phyloP scores from a whole-genome alignment of 2,113 vertebrate species.

The Ophiodon elongatus region DNA sequence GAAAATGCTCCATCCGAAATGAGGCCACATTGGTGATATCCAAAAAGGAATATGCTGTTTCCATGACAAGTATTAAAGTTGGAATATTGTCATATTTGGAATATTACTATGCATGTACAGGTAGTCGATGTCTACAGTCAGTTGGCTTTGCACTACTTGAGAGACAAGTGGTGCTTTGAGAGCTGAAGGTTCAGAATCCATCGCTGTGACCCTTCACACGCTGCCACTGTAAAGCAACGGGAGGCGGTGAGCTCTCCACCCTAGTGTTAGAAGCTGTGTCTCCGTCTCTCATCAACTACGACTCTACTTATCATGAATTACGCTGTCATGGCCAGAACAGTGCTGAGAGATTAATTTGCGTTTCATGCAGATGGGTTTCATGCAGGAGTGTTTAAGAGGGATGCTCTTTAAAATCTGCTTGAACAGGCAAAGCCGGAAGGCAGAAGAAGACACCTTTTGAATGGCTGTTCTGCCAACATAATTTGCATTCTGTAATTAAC shows the following conservation, averaged over 20 bases:
- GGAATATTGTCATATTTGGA: background rate
- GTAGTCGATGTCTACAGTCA: background rate
- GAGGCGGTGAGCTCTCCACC: slow-evolving; percentile 7
- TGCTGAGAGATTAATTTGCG: slow-evolving; percentile 69
- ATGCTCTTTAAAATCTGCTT: slow-evolving; percentile 72
- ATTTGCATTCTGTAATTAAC: slow-evolving; percentile 87
- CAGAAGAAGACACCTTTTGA: slow-evolving; percentile 67
- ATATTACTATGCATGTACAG: background rate
- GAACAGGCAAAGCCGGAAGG: slow-evolving; percentile 60
- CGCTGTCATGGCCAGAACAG: slow-evolving; percentile 63
- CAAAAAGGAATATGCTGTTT: background rate
- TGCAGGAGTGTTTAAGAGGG: slow-evolving; percentile 63
- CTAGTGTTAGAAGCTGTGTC: slow-evolving; percentile 15
- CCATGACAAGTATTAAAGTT: background rate
- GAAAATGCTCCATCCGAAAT: background rate
- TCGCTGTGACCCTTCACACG: background rate
- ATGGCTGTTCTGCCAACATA: slow-evolving; percentile 78
- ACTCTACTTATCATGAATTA: slow-evolving; percentile 76
- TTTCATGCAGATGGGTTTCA: slow-evolving; percentile 65
- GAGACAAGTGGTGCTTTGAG: background rate
- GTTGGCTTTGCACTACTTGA: background rate
- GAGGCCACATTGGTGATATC: background rate
- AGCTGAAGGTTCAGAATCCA: background rate
- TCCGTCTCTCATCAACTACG: slow-evolving; percentile 38
- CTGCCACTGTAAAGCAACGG: background rate